These are phyloP conservation scores for Kryptolebias ocellatus DNA, from an alignment of 2,797 vertebrate genomes.

Conservation along the genomic window DNA sequence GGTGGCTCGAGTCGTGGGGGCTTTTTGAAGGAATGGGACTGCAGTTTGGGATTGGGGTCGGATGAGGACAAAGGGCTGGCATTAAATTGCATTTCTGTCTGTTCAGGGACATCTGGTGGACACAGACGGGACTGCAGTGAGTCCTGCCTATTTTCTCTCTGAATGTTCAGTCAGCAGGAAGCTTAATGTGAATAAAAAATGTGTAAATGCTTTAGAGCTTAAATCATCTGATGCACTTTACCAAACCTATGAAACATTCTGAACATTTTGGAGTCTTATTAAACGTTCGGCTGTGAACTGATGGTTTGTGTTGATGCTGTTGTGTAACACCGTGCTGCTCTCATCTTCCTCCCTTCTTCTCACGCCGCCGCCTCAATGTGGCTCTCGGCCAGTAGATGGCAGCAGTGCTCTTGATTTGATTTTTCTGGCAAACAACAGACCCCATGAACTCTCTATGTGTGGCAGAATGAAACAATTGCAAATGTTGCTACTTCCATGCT, in stretches of 20 bases:
- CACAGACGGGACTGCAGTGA: slow-evolving; percentile 33
- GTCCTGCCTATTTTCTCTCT: fast-evolving
- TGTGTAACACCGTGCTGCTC: slow-evolving; percentile 1
- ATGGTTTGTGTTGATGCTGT: neutral
- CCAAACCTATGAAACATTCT: neutral
- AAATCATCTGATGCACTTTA: neutral
- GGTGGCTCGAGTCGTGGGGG: neutral
- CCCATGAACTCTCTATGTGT: slow-evolving; percentile 15
- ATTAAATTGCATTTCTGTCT: slow-evolving; percentile 63
- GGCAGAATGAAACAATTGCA: slow-evolving; percentile 46
- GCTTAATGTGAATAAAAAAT: neutral
- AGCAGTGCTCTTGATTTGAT: slow-evolving; percentile 68
- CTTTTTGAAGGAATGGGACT: slow-evolving; percentile 16
- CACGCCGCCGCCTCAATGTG: slow-evolving; percentile 16
- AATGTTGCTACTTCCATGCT: neutral
- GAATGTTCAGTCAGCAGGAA: neutral
- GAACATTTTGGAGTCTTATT: neutral
- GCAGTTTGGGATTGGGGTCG: slow-evolving; percentile 63
- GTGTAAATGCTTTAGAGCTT: neutral
- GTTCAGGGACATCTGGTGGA: slow-evolving; percentile 76
- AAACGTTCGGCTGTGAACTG: neutral
- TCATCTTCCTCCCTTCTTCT: neutral
- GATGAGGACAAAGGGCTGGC: slow-evolving; percentile 71
- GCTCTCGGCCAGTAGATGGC: slow-evolving; percentile 73
- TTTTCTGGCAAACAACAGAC: slow-evolving; percentile 6